Percentiles rank a stretch among this genome's conserved stretches.
Conservation (phyloP, 2,888 invertebrate species). For the Monoplex corrugatus region DNA sequence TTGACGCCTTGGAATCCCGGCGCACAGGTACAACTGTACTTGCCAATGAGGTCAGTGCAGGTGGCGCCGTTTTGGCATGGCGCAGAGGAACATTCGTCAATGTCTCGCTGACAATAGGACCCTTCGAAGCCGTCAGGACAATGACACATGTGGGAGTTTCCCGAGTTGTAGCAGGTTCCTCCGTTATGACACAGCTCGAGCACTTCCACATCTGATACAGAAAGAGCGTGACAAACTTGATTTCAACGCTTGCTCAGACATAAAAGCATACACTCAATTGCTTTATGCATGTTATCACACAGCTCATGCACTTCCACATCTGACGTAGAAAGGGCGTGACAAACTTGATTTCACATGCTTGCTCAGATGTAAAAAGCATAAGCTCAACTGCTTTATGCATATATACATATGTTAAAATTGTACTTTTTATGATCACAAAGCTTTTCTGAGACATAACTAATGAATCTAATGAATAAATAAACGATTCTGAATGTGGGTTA, state of each 20-base stretch:
- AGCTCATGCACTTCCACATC: background rate
- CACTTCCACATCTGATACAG: slow-evolving; percentile 84
- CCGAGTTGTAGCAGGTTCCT: slow-evolving; percentile 91
- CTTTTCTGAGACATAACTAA: no score
- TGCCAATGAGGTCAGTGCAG: slow-evolving; percentile 86
- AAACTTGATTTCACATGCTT: no score
- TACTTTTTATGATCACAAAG: no score
- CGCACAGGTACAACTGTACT: slow-evolving; percentile 69
- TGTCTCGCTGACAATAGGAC: slow-evolving; percentile 95
- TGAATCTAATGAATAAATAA: no score
- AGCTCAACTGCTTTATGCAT: no score
- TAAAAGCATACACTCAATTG: background rate
- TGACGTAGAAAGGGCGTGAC: no score
- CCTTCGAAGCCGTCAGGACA: slow-evolving; percentile 95
- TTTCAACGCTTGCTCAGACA: background rate
- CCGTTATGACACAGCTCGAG: slow-evolving; percentile 94
- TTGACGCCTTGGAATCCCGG: slow-evolving; percentile 85
- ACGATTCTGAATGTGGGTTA: no score
- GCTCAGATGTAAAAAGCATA: no score
- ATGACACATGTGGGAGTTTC: slow-evolving; percentile 93
- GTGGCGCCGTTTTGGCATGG: slow-evolving; percentile 90
- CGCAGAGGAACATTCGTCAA: slow-evolving; percentile 87
- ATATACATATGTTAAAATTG: no score
- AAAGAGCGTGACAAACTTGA: no score
- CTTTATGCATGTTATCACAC: background rate